Evolutionary conservation across 2,797 vertebrate species (phyloP).

Genomic region (Acridotheres tristis): DNA sequence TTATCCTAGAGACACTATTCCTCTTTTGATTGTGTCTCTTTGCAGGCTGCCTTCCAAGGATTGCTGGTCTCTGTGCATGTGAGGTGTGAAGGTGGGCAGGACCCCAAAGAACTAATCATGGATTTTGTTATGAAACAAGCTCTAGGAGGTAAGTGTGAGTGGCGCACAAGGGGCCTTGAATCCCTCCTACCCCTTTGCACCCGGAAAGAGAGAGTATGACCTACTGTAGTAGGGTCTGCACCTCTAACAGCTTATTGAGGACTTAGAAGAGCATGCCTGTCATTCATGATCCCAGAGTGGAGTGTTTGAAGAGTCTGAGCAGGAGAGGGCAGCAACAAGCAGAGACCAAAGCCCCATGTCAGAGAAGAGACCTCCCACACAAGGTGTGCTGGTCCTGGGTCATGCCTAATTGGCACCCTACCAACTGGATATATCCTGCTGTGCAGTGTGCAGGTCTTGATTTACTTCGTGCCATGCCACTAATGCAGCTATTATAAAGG

Average conservation of each 20-base stretch:
- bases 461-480: not conserved
- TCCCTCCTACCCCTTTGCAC: not conserved
- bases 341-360: not conserved
- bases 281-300: not conserved
- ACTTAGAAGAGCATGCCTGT: not conserved
- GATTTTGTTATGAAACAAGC: constrained; percentile 98
- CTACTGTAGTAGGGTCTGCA: not conserved
- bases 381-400: not conserved
- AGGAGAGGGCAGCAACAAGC: constrained; percentile 44
- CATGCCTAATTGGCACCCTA: not conserved
- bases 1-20: not conserved
- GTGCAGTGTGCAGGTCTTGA: not conserved
- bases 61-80: constrained; percentile 78
- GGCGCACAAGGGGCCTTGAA: not conserved
- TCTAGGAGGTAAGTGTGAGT: constrained; percentile 86
- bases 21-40: not conserved
- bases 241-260: not conserved
- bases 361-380: not conserved
- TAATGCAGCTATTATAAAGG: not conserved
- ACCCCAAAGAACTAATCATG: constrained; percentile 82
- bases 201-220: not conserved
- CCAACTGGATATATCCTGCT: not conserved
- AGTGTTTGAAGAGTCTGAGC: not conserved
- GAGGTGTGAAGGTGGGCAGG: constrained; percentile 76
- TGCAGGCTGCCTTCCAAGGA: constrained; percentile 9